Base-by-base conservation (phyloP, 1,140 invertebrate genomes). In the Hypothenemus hampei region DNA sequence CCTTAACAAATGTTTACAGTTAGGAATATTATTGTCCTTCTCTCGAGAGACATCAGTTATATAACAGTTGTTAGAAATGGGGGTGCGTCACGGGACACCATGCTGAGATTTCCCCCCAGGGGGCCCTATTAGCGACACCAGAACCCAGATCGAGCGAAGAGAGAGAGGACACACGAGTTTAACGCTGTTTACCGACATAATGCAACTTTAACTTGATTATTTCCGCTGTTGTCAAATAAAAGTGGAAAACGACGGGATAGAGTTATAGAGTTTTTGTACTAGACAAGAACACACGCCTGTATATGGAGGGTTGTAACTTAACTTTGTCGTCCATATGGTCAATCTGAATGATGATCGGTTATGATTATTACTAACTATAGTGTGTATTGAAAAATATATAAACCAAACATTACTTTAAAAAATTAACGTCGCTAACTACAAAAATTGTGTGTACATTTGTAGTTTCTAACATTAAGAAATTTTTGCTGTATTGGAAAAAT, bases 91-190 rank as follows among this genome's bases (percentile, higher is more conserved):
- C 16, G 41, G 16, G 29, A 11, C 15, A 18, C 35, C 29, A 13
- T 23, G 31, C 40, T 15, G 18, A 10, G n/a, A n/a, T n/a, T n/a
- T 39, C 15, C 44, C 44, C 57, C 44, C 39, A 50, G 51, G 57
- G 57, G 51, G 50, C 50, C 59, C 55, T 49, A 58, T 61, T 61
- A 61, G 59, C 47, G 52, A 58, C 49, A 50, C 47, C 43, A 43
- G 46, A 37, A n/a, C n/a, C n/a, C n/a, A n/a, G n/a, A n/a, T n/a
- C n/a, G n/a, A n/a, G n/a, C n/a, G n/a, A n/a, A n/a, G n/a, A n/a
- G n/a, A 36, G n/a, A 44, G 29, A 37, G 22, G 35, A 50, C 47
- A n/a, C n/a, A 50, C 52, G 36, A 48, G 40, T 55, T 44, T 35
- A 45, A 52, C 54, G 44, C 47, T 58, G 40, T 57, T 51, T 49